phyloP scores from a whole-genome alignment of 2,113 vertebrate species.

The Alethe diademata region DNA sequence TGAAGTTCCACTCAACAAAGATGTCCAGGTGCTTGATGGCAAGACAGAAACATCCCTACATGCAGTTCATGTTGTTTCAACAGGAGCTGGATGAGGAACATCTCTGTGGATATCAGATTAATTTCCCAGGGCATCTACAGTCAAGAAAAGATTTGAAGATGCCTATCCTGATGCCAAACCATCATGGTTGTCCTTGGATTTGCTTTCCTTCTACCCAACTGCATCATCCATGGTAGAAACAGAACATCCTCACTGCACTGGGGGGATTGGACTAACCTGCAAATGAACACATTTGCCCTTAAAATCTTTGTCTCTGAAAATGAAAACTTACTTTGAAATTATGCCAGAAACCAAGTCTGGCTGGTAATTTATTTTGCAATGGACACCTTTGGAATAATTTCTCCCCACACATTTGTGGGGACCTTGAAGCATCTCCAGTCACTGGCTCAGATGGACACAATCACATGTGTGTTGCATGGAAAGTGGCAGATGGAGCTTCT shows the following conservation, averaged over 20 bases:
- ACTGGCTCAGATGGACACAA: background rate
- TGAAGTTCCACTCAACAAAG: background rate
- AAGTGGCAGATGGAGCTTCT: background rate
- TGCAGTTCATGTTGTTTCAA: background rate
- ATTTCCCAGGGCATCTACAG: background rate
- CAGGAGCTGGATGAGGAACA: background rate
- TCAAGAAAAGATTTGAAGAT: background rate
- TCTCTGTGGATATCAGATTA: background rate
- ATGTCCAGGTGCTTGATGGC: background rate
- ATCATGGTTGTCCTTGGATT: background rate
- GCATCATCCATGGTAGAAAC: background rate
- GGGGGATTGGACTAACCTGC: background rate
- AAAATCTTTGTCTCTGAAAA: background rate
- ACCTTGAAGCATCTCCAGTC: background rate
- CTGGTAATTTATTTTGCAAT: background rate
- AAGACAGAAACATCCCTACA: background rate
- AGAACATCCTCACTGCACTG: background rate
- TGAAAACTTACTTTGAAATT: background rate
- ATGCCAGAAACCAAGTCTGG: background rate
- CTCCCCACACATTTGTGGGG: background rate
- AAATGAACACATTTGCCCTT: background rate
- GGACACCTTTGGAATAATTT: background rate
- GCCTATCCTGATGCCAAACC: background rate
- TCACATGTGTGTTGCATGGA: rapidly evolving
- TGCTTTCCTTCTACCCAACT: background rate